phyloP scores from a whole-genome alignment of 2,113 vertebrate species.

The Eidolon helvum region DNA sequence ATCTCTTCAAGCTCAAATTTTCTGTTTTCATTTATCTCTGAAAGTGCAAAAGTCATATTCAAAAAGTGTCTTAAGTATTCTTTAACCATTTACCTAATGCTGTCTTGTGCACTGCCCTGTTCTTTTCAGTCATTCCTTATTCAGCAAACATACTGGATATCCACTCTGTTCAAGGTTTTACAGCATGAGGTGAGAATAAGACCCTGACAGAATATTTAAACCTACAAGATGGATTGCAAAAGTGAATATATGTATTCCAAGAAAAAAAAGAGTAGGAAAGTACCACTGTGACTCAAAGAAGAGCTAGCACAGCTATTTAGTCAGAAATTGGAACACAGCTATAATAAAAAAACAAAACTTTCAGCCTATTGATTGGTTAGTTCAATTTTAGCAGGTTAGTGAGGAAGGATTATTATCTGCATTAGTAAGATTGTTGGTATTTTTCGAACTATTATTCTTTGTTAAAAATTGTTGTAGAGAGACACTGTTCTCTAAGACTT shows the following conservation, averaged over 20 bases:
- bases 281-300: not conserved
- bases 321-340: not conserved
- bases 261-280: not conserved
- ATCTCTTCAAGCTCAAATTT: not conserved
- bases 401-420: not conserved
- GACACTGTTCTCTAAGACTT: not conserved
- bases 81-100: not conserved
- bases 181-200: not conserved
- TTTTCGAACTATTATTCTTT: not conserved
- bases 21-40: not conserved
- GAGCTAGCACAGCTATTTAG: not conserved
- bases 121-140: not conserved
- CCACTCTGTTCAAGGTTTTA: not conserved
- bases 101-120: too few species aligned
- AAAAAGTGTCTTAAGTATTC: not conserved
- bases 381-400: not conserved
- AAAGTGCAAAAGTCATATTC: not conserved
- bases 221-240: not conserved
- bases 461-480: not conserved
- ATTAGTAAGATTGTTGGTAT: not conserved
- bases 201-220: not conserved
- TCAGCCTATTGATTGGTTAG: not conserved
- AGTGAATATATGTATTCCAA: not conserved
- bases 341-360: not conserved
- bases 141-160: not conserved